phyloP scores from a whole-genome alignment of 2,113 vertebrate species.

The Bagarius yarrelli region DNA sequence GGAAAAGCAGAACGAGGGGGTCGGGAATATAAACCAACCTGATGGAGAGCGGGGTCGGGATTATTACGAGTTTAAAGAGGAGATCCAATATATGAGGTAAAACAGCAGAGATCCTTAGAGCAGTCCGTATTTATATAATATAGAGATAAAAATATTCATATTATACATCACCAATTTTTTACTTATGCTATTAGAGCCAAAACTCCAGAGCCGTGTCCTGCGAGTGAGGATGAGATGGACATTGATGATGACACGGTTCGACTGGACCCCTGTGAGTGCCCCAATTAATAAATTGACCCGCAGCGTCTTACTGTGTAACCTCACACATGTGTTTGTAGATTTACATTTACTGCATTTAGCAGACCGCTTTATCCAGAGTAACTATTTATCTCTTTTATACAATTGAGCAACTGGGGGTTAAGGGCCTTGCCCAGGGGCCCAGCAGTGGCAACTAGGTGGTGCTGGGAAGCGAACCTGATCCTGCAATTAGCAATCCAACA shows the following conservation, averaged over 20 bases:
- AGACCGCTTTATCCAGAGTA: too few relatives aligned
- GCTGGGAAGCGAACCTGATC: too few relatives aligned
- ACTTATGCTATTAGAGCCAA: slow-evolving; percentile 71
- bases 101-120: background rate
- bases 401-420: too few relatives aligned
- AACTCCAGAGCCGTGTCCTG: slow-evolving; percentile 71
- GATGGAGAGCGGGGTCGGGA: slow-evolving; percentile 68
- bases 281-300: too few relatives aligned
- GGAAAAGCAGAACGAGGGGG: slow-evolving; percentile 55
- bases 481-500: too few relatives aligned
- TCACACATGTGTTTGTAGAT: background rate
- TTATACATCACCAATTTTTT: background rate
- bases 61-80: slow-evolving; percentile 90
- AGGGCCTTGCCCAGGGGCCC: too few relatives aligned
- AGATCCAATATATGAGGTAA: slow-evolving; percentile 86
- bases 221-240: slow-evolving; percentile 67
- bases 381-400: too few relatives aligned
- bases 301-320: too few relatives aligned
- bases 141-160: background rate
- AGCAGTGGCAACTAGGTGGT: too few relatives aligned
- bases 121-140: background rate
- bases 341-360: background rate
- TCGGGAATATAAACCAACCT: slow-evolving; percentile 62
- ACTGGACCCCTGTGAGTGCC: slow-evolving; percentile 80
- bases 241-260: slow-evolving; percentile 72